Percentiles rank a stretch among this genome's conserved stretches.
Evolutionary conservation across 1,140 invertebrate species (phyloP).

Genomic region (Planococcus citri): DNA sequence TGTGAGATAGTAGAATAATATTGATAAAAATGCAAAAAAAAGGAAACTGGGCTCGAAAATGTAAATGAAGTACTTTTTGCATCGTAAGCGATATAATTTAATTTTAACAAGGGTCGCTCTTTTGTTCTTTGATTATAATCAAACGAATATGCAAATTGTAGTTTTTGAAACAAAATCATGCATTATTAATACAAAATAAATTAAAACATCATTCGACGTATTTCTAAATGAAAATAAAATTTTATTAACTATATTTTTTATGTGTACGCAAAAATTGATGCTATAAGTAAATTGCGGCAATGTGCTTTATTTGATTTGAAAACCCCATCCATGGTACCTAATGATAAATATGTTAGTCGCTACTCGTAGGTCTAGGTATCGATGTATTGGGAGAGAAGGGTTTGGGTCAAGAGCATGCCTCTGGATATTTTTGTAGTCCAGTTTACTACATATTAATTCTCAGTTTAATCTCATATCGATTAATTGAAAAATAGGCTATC

Average conservation of each 20-base stretch:
- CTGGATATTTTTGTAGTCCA: too few species aligned
- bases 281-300: too few species aligned
- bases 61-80: conserved; percentile 13
- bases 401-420: too few species aligned
- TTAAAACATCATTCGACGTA: conserved; percentile 10
- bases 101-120: conserved; percentile 14
- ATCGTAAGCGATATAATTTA: conserved; percentile 12
- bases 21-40: conserved; percentile 12
- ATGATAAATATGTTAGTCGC: too few species aligned
- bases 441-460: too few species aligned
- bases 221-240: conserved; percentile 11
- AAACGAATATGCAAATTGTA: conserved; percentile 13
- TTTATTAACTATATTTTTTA: conserved; percentile 8
- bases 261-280: not conserved
- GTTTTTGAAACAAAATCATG: conserved; percentile 14
- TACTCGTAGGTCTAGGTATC: too few species aligned
- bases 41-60: conserved; percentile 5
- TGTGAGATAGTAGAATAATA: conserved; percentile 3
- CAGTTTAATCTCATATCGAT: too few species aligned
- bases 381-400: too few species aligned
- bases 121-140: conserved; percentile 19
- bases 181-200: conserved; percentile 17
- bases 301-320: too few species aligned
- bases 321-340: too few species aligned
- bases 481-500: too few species aligned